Base-by-base conservation (phyloP, 2,888 invertebrate genomes). In the Alcis repandata region DNA sequence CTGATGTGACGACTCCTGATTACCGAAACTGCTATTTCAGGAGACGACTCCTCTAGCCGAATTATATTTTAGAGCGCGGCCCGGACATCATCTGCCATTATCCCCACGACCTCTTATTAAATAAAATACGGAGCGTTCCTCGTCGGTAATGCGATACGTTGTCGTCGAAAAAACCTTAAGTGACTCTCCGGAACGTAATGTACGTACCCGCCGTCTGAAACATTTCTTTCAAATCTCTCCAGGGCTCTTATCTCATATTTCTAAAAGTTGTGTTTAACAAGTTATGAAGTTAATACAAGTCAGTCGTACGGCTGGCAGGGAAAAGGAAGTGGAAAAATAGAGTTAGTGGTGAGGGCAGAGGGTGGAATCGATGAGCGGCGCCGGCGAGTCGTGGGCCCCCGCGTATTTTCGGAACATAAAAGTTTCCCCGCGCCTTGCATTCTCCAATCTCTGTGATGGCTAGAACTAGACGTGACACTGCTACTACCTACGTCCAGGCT, bases 271-370 rank as follows among this genome's bases (percentile, higher is more conserved):
- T 86, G 82, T 90, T 89, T 89, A 87, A 89, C 86, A 87, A 90
- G 89, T 90, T 89, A 85, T 86, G 84, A 87, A 88, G 86, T 90
- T 90, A 87, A 87, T 90, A 88, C 84, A 87, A 89, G 88, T 89
- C 86, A 80, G 83, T 82, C 83, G 82, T 86, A 82, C 75, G 79
- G 77, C 74, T 82, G 83, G 81, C 82, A 82, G 80, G 82, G 86
- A 86, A 86, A 84, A 82, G 83, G 80, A 86, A 86, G 86, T 83
- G 77, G 85, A 85, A 86, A 89, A 89, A 88, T 87, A 86, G 79
- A 87, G 84, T 84, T 83, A 82, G 83, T 85, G 80, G 79, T 82
- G 77, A 82, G 82, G 83, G 68, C 52, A 56, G 79, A 74, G 81
- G 76, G 73, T 72, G 79, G 85, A 84, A 86, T 84, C 82, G 83